A percentile compares a stretch with the other conserved stretches of the same genome.
phyloP scores from a whole-genome alignment of 2,797 vertebrate genomes.

The Dendrocincla tyrannina region DNA sequence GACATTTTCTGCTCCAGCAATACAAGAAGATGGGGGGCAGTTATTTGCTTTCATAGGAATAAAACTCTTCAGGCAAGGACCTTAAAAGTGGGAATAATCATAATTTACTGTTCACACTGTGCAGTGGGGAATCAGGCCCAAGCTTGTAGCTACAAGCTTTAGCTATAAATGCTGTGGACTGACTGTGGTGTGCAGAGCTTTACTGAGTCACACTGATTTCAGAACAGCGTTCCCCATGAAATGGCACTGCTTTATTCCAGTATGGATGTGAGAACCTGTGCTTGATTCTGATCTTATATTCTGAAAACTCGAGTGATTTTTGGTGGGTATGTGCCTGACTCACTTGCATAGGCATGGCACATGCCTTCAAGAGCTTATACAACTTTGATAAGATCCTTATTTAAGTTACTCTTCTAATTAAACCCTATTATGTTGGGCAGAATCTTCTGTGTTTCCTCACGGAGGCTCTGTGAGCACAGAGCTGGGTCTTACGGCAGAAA shows the following conservation, averaged over 20 bases:
- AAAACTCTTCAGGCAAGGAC: background rate
- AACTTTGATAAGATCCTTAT: background rate
- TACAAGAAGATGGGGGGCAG: background rate
- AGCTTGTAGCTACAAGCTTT: background rate
- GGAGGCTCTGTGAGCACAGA: background rate
- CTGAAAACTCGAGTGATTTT: background rate
- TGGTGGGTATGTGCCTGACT: background rate
- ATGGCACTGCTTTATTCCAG: background rate
- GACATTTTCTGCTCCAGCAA: slow-evolving; percentile 19
- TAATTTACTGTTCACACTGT: background rate
- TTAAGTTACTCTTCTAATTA: background rate
- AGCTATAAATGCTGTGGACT: background rate
- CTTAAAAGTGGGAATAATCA: background rate
- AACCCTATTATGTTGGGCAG: background rate
- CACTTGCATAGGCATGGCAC: background rate
- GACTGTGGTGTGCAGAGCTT: background rate
- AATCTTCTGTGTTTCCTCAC: background rate
- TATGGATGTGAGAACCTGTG: background rate
- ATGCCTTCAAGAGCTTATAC: background rate
- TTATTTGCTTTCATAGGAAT: background rate
- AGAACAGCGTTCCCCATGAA: background rate
- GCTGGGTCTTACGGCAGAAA: background rate
- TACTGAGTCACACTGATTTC: background rate
- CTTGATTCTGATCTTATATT: background rate
- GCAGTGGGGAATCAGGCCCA: background rate